phyloP scores from a whole-genome alignment of 2,797 vertebrate species.

The Hydrocynus forskahlii region DNA sequence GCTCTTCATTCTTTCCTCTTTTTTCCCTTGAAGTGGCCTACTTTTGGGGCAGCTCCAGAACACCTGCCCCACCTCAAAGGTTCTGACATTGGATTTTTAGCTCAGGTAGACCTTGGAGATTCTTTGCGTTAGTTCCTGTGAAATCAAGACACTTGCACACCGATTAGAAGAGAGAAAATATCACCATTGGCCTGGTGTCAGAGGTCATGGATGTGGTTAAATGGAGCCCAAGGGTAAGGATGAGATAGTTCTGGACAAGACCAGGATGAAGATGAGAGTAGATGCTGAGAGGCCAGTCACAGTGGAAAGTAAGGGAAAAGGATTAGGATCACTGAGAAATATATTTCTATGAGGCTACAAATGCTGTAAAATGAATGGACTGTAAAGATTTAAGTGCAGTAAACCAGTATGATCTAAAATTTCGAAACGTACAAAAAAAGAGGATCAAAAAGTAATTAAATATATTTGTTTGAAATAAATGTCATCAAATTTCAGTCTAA shows the following conservation, averaged over 20 bases:
- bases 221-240: background rate
- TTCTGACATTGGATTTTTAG: slow-evolving; percentile 49
- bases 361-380: too few relatives aligned
- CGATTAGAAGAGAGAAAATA: slow-evolving; percentile 31
- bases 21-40: slow-evolving; percentile 51
- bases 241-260: background rate
- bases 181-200: slow-evolving; percentile 14
- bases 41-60: slow-evolving; percentile 25
- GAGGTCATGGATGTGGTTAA: slow-evolving; percentile 12
- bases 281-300: background rate
- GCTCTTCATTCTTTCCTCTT: background rate
- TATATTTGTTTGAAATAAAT: too few relatives aligned
- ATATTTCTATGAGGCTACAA: too few relatives aligned
- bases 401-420: too few relatives aligned
- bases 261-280: background rate
- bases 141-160: background rate
- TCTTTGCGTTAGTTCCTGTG: slow-evolving; percentile 47
- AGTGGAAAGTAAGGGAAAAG: background rate
- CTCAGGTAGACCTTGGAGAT: slow-evolving; percentile 47
- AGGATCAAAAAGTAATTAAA: too few relatives aligned
- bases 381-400: too few relatives aligned
- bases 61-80: background rate
- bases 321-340: too few relatives aligned
- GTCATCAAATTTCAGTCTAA: too few relatives aligned
- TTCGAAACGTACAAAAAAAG: too few relatives aligned